Percentiles rank a stretch among this genome's conserved stretches.
Conservation (phyloP, 2,797 vertebrate genomes). For the Tenualosa thibaudeaui region DNA sequence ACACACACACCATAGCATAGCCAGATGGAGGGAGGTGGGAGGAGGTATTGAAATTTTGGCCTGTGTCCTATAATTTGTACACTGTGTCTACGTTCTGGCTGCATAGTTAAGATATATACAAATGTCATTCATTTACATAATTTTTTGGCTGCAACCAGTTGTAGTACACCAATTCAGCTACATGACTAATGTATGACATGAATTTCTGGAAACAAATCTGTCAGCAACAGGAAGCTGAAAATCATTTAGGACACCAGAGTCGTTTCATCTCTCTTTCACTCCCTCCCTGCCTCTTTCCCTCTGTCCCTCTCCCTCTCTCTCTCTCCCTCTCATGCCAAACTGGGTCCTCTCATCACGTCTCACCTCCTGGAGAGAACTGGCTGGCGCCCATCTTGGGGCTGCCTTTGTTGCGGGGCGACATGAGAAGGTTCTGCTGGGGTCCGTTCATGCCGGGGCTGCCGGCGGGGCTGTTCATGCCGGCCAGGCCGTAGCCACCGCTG, state of each 20-base stretch:
- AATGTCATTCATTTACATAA: too few relatives aligned
- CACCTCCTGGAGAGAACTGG: slow-evolving; percentile 95
- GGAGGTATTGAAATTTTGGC: too few relatives aligned
- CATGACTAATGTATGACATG: background rate
- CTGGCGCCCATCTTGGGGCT: slow-evolving; percentile 92
- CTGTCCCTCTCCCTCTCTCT: background rate
- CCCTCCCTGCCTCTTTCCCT: background rate
- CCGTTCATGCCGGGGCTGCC: slow-evolving; percentile 85
- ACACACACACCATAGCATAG: too few relatives aligned
- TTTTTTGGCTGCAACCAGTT: background rate
- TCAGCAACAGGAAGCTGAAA: slow-evolving; percentile 3
- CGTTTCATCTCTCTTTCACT: background rate
- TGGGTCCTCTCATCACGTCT: slow-evolving; percentile 26
- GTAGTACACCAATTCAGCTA: background rate
- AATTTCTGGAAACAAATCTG: background rate
- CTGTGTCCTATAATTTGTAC: too few relatives aligned
- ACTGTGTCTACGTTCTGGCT: too few relatives aligned
- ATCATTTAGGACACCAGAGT: background rate
- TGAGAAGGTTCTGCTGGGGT: slow-evolving; percentile 85
- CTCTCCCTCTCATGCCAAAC: background rate
- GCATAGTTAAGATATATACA: too few relatives aligned
- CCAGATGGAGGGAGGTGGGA: too few relatives aligned
- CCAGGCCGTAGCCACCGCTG: slow-evolving; percentile 79
- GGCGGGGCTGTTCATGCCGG: slow-evolving; percentile 86
- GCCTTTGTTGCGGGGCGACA: slow-evolving; percentile 88